Conservation (phyloP, 2,888 invertebrate species). For the Ectobius pallidus region DNA sequence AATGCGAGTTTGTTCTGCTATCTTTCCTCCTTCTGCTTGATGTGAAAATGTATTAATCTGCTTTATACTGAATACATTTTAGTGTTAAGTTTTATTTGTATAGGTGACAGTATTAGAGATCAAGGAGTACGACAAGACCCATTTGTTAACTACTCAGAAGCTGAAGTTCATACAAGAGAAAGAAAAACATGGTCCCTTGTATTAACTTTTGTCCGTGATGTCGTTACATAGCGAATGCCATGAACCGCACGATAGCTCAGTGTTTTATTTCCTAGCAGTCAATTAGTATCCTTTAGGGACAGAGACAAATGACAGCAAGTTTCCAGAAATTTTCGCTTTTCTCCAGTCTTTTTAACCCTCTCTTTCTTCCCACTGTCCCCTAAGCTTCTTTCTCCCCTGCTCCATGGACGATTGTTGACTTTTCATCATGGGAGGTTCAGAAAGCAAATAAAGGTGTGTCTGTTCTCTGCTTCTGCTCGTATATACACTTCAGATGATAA, state of each 20-base stretch:
- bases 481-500: slow-evolving; percentile 1
- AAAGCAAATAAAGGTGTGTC: slow-evolving; percentile 31
- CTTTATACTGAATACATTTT: too few species aligned
- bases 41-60: too few species aligned
- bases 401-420: slow-evolving; percentile 18
- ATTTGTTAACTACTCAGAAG: neutral
- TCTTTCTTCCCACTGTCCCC: neutral
- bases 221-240: neutral
- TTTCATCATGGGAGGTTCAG: slow-evolving; percentile 25
- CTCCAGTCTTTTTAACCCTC: neutral
- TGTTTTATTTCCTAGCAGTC: neutral
- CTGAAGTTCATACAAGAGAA: neutral
- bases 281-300: slow-evolving; percentile 10
- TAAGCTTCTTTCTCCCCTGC: slow-evolving; percentile 10
- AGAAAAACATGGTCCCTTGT: neutral
- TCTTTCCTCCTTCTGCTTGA: too few species aligned
- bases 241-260: neutral
- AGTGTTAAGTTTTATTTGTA: too few species aligned
- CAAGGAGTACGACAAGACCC: neutral
- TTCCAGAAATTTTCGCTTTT: slow-evolving; percentile 1
- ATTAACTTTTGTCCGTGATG: neutral
- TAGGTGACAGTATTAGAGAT: too few species aligned
- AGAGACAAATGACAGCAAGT: slow-evolving; percentile 2
- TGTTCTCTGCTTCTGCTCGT: neutral
- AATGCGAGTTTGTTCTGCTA: too few species aligned